Evolutionary conservation across 2,113 vertebrate genomes (phyloP), one percentile per base, ranked within the genome.

Genomic region (Solea solea): DNA sequence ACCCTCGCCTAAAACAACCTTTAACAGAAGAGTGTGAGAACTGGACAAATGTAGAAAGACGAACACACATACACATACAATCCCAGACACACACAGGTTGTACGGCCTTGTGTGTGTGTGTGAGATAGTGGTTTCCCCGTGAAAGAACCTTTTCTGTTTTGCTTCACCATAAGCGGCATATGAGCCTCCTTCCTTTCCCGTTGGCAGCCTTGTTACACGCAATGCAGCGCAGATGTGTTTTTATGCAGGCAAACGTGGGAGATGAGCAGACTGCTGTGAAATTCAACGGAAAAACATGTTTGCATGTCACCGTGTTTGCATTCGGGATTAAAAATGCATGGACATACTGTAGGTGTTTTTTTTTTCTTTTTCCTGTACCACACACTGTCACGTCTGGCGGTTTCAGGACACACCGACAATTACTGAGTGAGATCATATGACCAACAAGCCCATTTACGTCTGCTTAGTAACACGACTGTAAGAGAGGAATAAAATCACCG

Each of bases 241-340:
- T 78, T 34, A 65, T 76, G 67, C 34, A 55, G 55, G 78, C 64
- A 28, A 80, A 75, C 12, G 65, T 51, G 48, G 79, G 79, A 74
- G 28, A 34, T 2, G 54, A 69, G 80, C 84, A 83, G 79, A 73
- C 85, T 78, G 84, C 64, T 79, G 3, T 46, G 74, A 75, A 52
- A 82, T 81, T 58, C 76, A 49, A 14, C 71, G 61, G 72, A 62
- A 89, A 78, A 86, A 86, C 75, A 86, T 84, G 86, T 87, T 88
- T 89, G 85, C 85, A 90, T 77, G 86, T 85, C 84, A 78, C 71
- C 13, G 74, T 86, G 86, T 89, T 90, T 89, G 82, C 83, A 83
- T 89, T 86, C 39, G 13, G 65, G 48, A 71, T 88, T 4, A 77
- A 86, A 79, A 25, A 86, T 86, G 65, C 54, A 89, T 83, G 73